A percentile compares a stretch with the other conserved stretches of the same genome.
phyloP scores from a whole-genome alignment of 1,140 invertebrate species.

The Papilio dardanus region DNA sequence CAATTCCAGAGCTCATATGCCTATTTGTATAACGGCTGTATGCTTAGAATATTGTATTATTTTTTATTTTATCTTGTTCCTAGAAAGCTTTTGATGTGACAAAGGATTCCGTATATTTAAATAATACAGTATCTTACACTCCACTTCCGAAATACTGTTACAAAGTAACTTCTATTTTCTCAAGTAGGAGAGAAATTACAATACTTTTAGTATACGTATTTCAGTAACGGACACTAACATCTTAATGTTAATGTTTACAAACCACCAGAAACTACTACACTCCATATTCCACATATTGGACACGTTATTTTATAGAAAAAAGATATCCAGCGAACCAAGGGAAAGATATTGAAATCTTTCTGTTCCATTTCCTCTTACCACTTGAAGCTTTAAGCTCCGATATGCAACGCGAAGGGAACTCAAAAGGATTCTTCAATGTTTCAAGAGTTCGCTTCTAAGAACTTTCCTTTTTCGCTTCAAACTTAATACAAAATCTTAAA shows the following conservation, averaged over 20 bases:
- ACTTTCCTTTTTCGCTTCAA: slow-evolving; percentile 23
- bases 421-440: slow-evolving; percentile 13
- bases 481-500: neutral
- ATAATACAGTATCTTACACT: neutral
- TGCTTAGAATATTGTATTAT: neutral
- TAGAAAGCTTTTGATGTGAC: no score
- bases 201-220: neutral
- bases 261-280: neutral
- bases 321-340: neutral
- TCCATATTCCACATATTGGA: neutral
- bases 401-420: slow-evolving; percentile 13
- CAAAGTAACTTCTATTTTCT: neutral
- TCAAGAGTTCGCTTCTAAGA: slow-evolving; percentile 3
- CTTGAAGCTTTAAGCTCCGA: slow-evolving; percentile 21
- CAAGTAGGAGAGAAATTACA: neutral
- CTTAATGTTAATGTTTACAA: no score
- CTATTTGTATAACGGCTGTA: neutral
- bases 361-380: slow-evolving; percentile 1
- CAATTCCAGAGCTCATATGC: slow-evolving; percentile 19
- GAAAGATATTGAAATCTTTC: slow-evolving; percentile 5
- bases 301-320: neutral
- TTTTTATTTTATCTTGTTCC: no score
- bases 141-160: neutral
- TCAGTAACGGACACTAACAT: no score
- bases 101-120: no score